phyloP scores from a whole-genome alignment of 1,140 invertebrate species.

The Arion vulgaris region DNA sequence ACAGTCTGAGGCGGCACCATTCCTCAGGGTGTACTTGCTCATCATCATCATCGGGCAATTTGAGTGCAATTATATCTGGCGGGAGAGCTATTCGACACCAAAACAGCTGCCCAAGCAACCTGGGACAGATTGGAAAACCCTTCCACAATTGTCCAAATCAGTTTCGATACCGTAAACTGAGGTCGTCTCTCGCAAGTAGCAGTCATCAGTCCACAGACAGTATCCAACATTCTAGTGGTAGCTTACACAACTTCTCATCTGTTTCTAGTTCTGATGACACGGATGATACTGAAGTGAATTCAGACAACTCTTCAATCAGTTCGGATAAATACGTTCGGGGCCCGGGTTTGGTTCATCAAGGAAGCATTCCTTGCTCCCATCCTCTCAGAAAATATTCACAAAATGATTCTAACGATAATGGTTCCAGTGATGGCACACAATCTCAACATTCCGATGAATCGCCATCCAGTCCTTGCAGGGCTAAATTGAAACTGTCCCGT shows the following conservation, averaged over 20 bases:
- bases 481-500: neutral
- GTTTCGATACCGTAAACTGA: neutral
- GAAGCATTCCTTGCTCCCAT: conserved; percentile 24
- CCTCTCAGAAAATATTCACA: neutral
- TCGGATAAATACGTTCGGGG: neutral
- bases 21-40: conserved; percentile 13
- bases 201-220: neutral
- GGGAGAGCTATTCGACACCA: neutral
- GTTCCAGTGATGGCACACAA: neutral
- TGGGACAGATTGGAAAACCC: neutral
- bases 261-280: conserved; percentile 6
- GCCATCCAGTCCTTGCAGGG: conserved; percentile 12
- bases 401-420: neutral
- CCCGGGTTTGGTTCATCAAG: conserved; percentile 20
- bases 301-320: neutral
- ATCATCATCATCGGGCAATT: neutral
- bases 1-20: conserved; percentile 8
- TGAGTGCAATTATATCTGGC: neutral
- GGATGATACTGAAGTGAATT: conserved; percentile 21
- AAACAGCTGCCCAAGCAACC: conserved; percentile 28
- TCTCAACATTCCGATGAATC: neutral
- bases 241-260: neutral
- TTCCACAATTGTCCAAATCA: neutral
- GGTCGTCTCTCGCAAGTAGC: neutral
- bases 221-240: neutral